phyloP scores from a whole-genome alignment of 1,140 invertebrate genomes.

The Halyomorpha halys region DNA sequence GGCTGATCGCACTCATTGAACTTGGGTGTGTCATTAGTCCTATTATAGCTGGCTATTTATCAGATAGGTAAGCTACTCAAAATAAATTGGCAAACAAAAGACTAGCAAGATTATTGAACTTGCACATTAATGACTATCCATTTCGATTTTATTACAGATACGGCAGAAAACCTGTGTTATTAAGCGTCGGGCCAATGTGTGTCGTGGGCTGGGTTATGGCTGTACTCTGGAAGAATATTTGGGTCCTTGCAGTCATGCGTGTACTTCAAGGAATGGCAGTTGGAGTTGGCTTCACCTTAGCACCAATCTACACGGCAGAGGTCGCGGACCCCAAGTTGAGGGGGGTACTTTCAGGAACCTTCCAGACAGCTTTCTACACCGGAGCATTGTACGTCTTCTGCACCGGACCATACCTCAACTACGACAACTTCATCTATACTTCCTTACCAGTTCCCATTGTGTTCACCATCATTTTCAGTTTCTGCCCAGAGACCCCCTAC shows the following conservation, averaged over 20 bases:
- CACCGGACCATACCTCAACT: constrained; percentile 41
- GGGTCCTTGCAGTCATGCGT: constrained; percentile 42
- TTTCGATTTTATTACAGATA: constrained; percentile 20
- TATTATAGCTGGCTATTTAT: constrained; percentile 38
- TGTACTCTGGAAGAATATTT: constrained; percentile 37
- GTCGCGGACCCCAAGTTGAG: constrained; percentile 41
- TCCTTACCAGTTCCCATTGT: constrained; percentile 30
- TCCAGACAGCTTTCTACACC: constrained; percentile 46
- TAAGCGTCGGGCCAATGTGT: constrained; percentile 64
- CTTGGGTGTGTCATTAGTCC: constrained; percentile 13
- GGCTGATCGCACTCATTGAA: constrained; percentile 18
- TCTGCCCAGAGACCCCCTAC: constrained; percentile 65
- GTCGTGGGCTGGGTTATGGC: constrained; percentile 53
- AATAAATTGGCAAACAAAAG: background rate
- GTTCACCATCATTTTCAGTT: constrained; percentile 32
- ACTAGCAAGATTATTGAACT: background rate
- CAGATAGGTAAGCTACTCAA: constrained; percentile 43
- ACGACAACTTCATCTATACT: constrained; percentile 14
- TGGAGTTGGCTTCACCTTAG: constrained; percentile 61
- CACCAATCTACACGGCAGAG: constrained; percentile 79
- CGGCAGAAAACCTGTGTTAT: constrained; percentile 38
- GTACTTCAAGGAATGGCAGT: constrained; percentile 49
- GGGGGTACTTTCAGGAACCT: constrained; percentile 51
- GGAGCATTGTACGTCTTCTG: constrained; percentile 45
- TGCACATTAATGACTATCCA: background rate